phyloP scores from a whole-genome alignment of 1,140 invertebrate genomes.

The Wasmannia auropunctata region DNA sequence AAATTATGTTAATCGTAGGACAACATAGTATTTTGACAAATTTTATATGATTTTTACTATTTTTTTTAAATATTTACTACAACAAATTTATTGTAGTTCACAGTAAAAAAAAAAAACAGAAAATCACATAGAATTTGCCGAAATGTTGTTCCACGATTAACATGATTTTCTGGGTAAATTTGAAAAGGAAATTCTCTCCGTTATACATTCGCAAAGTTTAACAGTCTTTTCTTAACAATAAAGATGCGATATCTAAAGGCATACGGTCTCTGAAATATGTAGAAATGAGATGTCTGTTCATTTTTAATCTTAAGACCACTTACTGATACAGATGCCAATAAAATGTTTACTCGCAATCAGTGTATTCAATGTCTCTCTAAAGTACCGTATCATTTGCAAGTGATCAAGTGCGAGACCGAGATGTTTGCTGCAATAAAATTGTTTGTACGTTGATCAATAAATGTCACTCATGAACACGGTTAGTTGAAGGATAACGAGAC shows the following conservation, averaged over 20 bases:
- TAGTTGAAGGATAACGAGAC: background rate
- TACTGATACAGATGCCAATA: constrained; percentile 11
- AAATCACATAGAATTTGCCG: too few species aligned
- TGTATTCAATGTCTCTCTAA: background rate
- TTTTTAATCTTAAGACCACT: background rate
- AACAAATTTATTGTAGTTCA: too few species aligned
- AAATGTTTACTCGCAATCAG: background rate
- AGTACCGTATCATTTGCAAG: background rate
- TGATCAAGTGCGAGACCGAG: background rate
- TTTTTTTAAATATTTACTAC: too few species aligned
- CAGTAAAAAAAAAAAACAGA: too few species aligned
- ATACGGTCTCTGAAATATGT: background rate
- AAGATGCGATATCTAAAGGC: background rate
- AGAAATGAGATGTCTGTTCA: background rate
- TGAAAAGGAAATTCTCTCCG: too few species aligned
- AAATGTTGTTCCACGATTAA: too few species aligned
- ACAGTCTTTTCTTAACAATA: background rate
- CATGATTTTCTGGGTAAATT: too few species aligned
- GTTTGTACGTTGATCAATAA: constrained; percentile 7
- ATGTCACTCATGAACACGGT: background rate
- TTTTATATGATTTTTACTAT: too few species aligned
- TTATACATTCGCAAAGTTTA: background rate
- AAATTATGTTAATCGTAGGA: too few species aligned
- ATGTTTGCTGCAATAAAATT: constrained; percentile 22
- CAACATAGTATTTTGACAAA: too few species aligned